A percentile compares a stretch with the other conserved stretches of the same genome.
These are phyloP conservation scores for Amazona guildingii DNA, from an alignment of 2,113 vertebrate genomes.

Conservation along the genomic window DNA sequence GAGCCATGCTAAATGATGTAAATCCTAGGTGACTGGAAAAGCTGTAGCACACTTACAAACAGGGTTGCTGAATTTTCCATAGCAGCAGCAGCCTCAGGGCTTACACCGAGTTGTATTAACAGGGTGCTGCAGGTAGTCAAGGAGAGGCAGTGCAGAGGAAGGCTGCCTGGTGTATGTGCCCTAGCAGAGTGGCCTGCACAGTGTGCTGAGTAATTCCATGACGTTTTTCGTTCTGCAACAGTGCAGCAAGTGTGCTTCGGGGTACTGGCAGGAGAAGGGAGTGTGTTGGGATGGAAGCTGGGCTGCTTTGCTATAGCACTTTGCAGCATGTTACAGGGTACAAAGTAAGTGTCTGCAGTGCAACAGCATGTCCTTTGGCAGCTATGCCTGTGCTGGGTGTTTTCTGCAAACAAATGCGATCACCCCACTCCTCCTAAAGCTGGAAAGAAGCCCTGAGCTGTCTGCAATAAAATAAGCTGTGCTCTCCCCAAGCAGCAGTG, in stretches of 20 bases:
- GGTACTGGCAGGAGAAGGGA: neutral
- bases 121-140: neutral
- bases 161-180: neutral
- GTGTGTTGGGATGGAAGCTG: fast-evolving
- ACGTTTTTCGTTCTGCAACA: neutral
- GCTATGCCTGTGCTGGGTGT: fast-evolving
- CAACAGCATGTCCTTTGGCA: neutral
- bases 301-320: fast-evolving
- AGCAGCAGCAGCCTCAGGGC: neutral
- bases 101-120: neutral
- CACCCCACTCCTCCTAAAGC: neutral
- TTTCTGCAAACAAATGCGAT: neutral
- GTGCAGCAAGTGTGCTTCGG: neutral
- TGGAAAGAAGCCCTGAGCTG: neutral
- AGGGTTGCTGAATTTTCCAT: neutral
- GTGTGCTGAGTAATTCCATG: neutral
- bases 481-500: neutral
- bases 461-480: neutral
- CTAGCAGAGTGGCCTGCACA: fast-evolving
- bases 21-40: neutral
- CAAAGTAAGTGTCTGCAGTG: neutral
- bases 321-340: neutral
- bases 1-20: neutral
- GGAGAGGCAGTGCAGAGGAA: neutral
- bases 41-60: neutral